A percentile compares a stretch with the other conserved stretches of the same genome.
These are phyloP conservation scores for Thamnophis elegans DNA, from an alignment of 2,797 vertebrate genomes.

Conservation along the genomic window DNA sequence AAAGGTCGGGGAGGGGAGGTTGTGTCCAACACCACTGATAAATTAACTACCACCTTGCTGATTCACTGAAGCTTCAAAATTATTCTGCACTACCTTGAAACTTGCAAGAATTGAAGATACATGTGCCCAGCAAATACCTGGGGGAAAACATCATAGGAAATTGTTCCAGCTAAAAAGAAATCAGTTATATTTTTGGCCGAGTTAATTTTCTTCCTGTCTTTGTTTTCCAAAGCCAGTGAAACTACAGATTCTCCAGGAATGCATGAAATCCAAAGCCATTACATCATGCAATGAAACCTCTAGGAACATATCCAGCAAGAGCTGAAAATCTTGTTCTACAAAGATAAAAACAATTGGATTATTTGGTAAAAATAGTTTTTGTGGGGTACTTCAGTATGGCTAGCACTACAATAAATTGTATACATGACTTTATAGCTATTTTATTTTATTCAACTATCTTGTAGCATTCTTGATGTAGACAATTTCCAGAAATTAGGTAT, in stretches of 20 bases:
- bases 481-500: not conserved
- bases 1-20: not conserved
- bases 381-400: not conserved
- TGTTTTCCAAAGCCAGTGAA: constrained; percentile 8
- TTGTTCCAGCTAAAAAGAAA: constrained; percentile 20
- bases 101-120: not conserved
- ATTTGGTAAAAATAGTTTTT: not conserved
- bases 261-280: constrained; percentile 30
- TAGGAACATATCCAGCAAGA: not conserved
- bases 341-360: not conserved
- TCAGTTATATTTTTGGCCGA: not conserved
- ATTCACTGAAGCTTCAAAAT: not conserved
- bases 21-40: not conserved
- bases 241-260: constrained; percentile 30
- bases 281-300: constrained; percentile 24
- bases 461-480: not conserved
- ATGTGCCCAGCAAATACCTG: constrained; percentile 9
- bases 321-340: not conserved
- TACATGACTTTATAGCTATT: not conserved
- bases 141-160: not conserved
- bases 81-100: not conserved
- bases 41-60: not conserved
- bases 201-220: constrained; percentile 10
- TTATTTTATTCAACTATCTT: not conserved
- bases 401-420: not conserved